Conservation (phyloP, 2,113 vertebrate genomes). For the Columba janthina region DNA sequence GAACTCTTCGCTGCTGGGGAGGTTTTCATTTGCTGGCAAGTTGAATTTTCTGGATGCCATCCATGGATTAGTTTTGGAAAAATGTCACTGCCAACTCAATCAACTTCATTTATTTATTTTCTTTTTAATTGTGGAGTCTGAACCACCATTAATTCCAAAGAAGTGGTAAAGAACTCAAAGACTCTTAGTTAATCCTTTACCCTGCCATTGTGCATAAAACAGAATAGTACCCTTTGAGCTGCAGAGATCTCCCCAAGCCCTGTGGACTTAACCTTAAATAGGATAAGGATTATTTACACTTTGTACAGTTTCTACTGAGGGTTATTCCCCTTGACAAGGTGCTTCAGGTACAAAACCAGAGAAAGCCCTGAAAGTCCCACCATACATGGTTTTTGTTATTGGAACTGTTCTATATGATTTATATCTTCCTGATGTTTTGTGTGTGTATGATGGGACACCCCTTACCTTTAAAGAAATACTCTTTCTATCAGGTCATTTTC, state of each 20-base stretch:
- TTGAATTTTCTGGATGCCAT: background rate
- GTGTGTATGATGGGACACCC: background rate
- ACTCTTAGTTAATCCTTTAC: background rate
- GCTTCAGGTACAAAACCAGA: background rate
- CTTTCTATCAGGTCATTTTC: background rate
- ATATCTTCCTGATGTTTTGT: background rate
- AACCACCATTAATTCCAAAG: background rate
- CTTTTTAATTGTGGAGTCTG: background rate
- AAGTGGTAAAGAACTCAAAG: background rate
- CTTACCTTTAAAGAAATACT: background rate
- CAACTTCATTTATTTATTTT: background rate
- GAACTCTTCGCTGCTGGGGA: background rate
- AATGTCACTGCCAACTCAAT: background rate
- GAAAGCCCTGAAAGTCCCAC: background rate
- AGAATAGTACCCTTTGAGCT: background rate
- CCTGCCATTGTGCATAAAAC: background rate
- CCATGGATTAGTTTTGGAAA: background rate
- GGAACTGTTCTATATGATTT: background rate
- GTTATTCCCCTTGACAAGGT: background rate
- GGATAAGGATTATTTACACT: background rate
- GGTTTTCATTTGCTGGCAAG: background rate
- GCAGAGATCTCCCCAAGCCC: background rate
- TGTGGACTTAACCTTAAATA: background rate
- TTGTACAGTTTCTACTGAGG: background rate
- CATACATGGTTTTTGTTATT: background rate